Evolutionary conservation across 2,113 vertebrate genomes (phyloP).

Genomic region (Pungitius pungitius): DNA sequence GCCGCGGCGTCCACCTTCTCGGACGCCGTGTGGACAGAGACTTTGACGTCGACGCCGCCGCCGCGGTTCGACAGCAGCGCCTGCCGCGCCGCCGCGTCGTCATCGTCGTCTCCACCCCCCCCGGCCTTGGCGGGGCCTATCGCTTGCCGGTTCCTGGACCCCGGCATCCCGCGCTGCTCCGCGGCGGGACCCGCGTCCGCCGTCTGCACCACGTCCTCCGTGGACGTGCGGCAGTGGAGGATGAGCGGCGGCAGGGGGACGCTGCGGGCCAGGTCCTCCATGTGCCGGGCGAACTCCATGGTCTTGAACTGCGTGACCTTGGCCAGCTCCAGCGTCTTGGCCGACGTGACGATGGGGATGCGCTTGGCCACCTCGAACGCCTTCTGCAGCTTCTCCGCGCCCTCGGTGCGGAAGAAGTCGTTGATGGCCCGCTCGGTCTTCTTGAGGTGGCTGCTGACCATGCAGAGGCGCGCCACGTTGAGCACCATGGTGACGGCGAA

Average conservation of each 20-base stretch:
- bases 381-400: slow-evolving; percentile 94
- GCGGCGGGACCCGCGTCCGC: slow-evolving; percentile 54
- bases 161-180: slow-evolving; percentile 46
- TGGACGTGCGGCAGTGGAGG: slow-evolving; percentile 85
- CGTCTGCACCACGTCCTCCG: slow-evolving; percentile 83
- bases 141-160: slow-evolving; percentile 55
- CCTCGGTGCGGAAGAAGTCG: slow-evolving; percentile 94
- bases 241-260: slow-evolving; percentile 93
- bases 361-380: slow-evolving; percentile 95
- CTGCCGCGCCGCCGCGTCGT: background rate
- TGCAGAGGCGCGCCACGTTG: slow-evolving; percentile 90
- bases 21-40: slow-evolving; percentile 14
- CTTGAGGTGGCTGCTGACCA: slow-evolving; percentile 95
- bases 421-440: slow-evolving; percentile 94
- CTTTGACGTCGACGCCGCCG: background rate
- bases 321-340: slow-evolving; percentile 92
- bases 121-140: background rate
- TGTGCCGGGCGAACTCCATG: slow-evolving; percentile 93
- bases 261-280: slow-evolving; percentile 94
- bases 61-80: slow-evolving; percentile 2
- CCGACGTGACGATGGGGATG: slow-evolving; percentile 93
- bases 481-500: slow-evolving; percentile 91
- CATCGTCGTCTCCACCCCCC: background rate
- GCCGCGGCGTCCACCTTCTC: background rate
- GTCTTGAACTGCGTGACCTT: slow-evolving; percentile 92